Evolutionary conservation across 2,797 vertebrate genomes (phyloP).

Genomic region (Hippoglossus hippoglossus): DNA sequence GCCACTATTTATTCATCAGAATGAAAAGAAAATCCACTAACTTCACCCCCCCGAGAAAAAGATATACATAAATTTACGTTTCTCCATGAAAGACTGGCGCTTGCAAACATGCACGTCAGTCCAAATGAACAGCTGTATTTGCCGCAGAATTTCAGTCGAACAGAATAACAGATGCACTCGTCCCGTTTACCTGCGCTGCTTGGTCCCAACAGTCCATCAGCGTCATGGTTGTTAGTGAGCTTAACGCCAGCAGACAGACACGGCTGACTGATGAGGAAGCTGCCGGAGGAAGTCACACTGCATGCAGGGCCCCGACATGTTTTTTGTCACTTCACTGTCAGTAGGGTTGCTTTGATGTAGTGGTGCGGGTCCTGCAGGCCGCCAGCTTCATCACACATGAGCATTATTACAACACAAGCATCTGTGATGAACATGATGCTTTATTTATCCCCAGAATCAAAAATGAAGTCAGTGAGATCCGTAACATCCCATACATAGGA

Average conservation of each 20-base stretch:
- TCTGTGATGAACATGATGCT: conserved; percentile 13
- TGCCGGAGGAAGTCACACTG: conserved; percentile 46
- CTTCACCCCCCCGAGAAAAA: not conserved
- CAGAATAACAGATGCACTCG: not conserved
- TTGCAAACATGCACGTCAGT: not conserved
- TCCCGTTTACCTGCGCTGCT: conserved; percentile 13
- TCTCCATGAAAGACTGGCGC: not conserved
- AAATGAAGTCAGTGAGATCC: not conserved
- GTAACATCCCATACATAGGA: not conserved
- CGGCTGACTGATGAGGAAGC: conserved; percentile 46
- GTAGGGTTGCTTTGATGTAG: conserved; percentile 31
- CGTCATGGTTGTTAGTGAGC: not conserved
- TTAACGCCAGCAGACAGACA: conserved; percentile 34
- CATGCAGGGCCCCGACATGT: conserved; percentile 31
- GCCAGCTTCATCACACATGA: not conserved
- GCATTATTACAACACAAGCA: conserved; percentile 2
- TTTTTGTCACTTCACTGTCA: conserved; percentile 49
- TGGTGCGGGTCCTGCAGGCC: conserved; percentile 30
- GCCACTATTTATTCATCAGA: conserved; percentile 13
- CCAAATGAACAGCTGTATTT: not conserved
- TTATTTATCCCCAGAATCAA: not conserved
- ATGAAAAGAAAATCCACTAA: conserved; percentile 12
- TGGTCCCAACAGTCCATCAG: conserved; percentile 24
- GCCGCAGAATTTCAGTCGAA: not conserved
- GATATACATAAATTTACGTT: not conserved